These are phyloP conservation scores for Fratercula arctica DNA, from an alignment of 2,797 vertebrate genomes.

Conservation along the genomic window DNA sequence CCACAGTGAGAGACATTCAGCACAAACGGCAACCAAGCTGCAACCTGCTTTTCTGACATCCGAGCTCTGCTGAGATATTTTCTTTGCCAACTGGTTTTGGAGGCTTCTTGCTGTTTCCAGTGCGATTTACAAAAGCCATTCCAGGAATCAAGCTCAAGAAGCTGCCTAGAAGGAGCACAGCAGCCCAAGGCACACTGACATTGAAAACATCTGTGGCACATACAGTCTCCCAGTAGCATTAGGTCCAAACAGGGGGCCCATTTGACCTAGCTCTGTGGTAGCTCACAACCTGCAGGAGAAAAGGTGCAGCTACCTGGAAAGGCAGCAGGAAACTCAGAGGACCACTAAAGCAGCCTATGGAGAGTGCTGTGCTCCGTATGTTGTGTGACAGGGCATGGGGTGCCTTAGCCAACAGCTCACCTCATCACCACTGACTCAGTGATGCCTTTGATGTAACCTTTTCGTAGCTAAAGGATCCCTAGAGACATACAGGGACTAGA, in stretches of 20 bases:
- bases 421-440: neutral
- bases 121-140: neutral
- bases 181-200: neutral
- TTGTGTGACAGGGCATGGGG: neutral
- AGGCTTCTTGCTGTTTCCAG: neutral
- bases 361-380: accelerated
- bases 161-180: neutral
- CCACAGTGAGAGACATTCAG: neutral
- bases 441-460: neutral
- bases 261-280: neutral
- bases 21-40: neutral
- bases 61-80: neutral
- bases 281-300: neutral
- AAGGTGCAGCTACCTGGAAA: neutral
- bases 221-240: neutral
- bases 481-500: neutral
- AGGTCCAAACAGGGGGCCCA: accelerated
- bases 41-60: neutral
- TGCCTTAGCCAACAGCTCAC: accelerated
- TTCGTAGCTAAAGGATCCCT: neutral
- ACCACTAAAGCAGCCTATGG: neutral
- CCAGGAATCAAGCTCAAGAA: neutral
- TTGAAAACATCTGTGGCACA: accelerated
- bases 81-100: neutral
- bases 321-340: neutral